phyloP scores from a whole-genome alignment of 2,797 vertebrate genomes.

The Phoxinus dragarum region DNA sequence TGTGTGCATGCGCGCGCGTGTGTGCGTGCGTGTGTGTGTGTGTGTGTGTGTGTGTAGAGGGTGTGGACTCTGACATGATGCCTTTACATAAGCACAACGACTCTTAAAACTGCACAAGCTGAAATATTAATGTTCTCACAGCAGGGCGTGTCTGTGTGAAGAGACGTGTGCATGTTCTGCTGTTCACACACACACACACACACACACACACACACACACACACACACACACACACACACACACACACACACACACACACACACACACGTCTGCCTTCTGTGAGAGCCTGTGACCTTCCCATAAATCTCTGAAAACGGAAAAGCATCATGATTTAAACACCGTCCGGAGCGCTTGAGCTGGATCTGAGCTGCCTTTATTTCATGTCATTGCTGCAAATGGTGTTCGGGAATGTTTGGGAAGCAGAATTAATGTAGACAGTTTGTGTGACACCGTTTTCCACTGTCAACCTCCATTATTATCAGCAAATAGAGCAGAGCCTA shows the following conservation, averaged over 20 bases:
- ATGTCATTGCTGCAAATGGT: background rate
- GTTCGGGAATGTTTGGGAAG: background rate
- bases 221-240: no score
- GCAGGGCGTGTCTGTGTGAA: constrained; percentile 39
- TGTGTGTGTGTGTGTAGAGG: background rate
- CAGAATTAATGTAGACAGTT: background rate
- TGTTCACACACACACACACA: background rate
- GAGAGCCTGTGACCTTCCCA: background rate
- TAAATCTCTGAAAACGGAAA: background rate
- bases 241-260: background rate
- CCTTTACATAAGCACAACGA: constrained; percentile 40
- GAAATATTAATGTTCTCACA: constrained; percentile 44
- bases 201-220: no score
- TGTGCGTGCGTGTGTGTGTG: no score
- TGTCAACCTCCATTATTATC: background rate
- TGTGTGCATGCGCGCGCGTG: no score
- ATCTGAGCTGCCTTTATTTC: background rate
- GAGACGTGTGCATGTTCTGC: background rate
- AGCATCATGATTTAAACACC: background rate
- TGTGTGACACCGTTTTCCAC: background rate
- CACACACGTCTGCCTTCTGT: background rate
- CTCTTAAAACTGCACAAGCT: constrained; percentile 37
- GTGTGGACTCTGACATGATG: constrained; percentile 12
- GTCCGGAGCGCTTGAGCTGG: background rate
- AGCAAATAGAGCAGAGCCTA: constrained; percentile 28